Base-by-base conservation (phyloP, 30 jellyfish, hydroid and myxozoan genomes). In the Aurelia sp. region DNA sequence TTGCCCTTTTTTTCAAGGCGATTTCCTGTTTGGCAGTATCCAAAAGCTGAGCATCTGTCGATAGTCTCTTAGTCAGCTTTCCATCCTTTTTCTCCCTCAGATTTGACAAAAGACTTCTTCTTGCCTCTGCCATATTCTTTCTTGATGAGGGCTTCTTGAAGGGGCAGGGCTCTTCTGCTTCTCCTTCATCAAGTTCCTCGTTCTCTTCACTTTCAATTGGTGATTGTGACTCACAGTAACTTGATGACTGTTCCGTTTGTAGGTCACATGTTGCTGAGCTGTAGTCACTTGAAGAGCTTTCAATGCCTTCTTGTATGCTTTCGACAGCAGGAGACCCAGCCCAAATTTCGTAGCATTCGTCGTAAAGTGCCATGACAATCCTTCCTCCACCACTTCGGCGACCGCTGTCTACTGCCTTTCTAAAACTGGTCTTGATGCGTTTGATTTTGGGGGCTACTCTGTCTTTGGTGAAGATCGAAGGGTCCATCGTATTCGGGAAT, bases 261-360 rank as follows among this genome's bases (percentile, higher is more conserved):
- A 2, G 65, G 16, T 53, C 65, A 53, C 65, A 53, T 53, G 16
- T 53, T 53, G 65, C 19, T 53, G 65, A 53, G 19, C 65, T 53
- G 65, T 0, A 13, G 65, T 53, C 65, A 53, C 19, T 53, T 53
- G 65, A 12, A 53, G 65, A 53, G 67, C 83, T 33, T 48, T 72
- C 83, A n/a, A 72, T 47, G 33, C 83, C 83, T n/a, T 72, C 44
- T 27, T 65, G 83, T n/a, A 72, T 35, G 47, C 83, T 72, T 72
- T 72, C 83, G 24, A 72, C 91, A 13, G 73, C 91, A 53, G 91
- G 91, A 11, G 74, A 80, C 33, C 91, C 91, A 63, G 83, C 83
- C 91, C 91, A 80, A 31, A 78, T 58, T 40, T 78, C 33, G 33
- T 27, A 27, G 33, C 33, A 27, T 27, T 27, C 33, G 33, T 27